Evolutionary conservation across 2,888 invertebrate genomes (phyloP).

Genomic region (Heliconius aoede): DNA sequence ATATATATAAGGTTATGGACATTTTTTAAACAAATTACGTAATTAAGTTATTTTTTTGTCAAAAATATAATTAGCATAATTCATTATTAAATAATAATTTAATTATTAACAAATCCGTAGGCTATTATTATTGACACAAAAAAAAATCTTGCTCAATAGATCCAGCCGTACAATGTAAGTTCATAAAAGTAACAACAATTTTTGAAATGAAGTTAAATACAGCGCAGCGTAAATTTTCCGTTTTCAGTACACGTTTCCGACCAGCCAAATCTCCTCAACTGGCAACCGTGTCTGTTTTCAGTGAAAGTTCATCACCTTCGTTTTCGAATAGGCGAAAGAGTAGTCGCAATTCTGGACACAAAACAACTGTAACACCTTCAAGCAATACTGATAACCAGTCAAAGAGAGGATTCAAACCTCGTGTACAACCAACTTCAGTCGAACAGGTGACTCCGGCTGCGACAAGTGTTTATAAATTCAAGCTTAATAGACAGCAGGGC

Average conservation of each 20-base stretch:
- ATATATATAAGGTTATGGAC: no score
- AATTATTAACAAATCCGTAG: not conserved
- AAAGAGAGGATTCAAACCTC: conserved; percentile 88
- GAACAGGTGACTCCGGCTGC: conserved; percentile 79
- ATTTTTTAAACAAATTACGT: no score
- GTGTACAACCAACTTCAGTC: conserved; percentile 82
- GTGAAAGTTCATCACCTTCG: conserved; percentile 81
- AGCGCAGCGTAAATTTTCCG: conserved; percentile 51
- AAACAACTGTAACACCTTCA: conserved; percentile 72
- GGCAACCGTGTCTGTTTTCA: conserved; percentile 87
- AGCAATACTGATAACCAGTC: conserved; percentile 73
- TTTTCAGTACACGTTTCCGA: conserved; percentile 79
- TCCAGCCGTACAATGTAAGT: not conserved
- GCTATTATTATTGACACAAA: not conserved
- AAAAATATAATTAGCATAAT: not conserved
- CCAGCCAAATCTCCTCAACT: conserved; percentile 83
- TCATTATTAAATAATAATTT: not conserved
- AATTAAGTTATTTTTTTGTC: not conserved
- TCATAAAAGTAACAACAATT: not conserved
- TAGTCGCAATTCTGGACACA: conserved; percentile 74
- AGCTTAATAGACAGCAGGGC: conserved; percentile 91
- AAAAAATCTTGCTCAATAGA: not conserved
- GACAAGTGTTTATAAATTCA: conserved; percentile 90
- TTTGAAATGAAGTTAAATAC: not conserved
- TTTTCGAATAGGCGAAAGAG: conserved; percentile 82